These are phyloP conservation scores for Chloroceryle amazona DNA, from an alignment of 2,797 vertebrate genomes.

Conservation along the genomic window DNA sequence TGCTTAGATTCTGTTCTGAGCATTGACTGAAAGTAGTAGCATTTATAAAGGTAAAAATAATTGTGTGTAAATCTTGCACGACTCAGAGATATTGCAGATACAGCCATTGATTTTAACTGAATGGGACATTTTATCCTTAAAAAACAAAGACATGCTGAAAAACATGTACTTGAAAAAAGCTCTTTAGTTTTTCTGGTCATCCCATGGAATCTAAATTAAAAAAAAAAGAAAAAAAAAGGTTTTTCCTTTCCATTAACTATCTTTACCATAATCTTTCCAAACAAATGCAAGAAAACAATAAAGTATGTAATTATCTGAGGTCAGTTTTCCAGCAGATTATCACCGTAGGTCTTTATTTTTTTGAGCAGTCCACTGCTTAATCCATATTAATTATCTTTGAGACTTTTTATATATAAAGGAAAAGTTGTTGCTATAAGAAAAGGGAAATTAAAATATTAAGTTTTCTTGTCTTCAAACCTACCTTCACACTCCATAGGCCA, in stretches of 20 bases:
- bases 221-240: too few species aligned
- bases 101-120: not conserved
- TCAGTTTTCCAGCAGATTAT: not conserved
- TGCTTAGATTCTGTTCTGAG: not conserved
- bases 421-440: not conserved
- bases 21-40: not conserved
- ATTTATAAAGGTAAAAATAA: not conserved
- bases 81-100: not conserved
- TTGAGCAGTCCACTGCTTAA: not conserved
- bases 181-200: not conserved
- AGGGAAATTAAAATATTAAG: not conserved
- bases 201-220: too few species aligned
- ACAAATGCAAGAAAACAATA: not conserved
- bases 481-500: not conserved
- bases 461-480: not conserved
- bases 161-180: not conserved
- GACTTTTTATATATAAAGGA: too few species aligned
- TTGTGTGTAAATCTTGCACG: not conserved
- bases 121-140: not conserved
- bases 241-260: not conserved
- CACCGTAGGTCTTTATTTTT: rapidly evolving
- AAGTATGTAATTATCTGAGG: not conserved
- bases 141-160: not conserved
- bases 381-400: not conserved
- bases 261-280: not conserved